Percentiles rank a stretch among this genome's conserved stretches.
These are phyloP conservation scores for Chaetodon auriga DNA, from an alignment of 2,113 vertebrate genomes.

Conservation along the genomic window DNA sequence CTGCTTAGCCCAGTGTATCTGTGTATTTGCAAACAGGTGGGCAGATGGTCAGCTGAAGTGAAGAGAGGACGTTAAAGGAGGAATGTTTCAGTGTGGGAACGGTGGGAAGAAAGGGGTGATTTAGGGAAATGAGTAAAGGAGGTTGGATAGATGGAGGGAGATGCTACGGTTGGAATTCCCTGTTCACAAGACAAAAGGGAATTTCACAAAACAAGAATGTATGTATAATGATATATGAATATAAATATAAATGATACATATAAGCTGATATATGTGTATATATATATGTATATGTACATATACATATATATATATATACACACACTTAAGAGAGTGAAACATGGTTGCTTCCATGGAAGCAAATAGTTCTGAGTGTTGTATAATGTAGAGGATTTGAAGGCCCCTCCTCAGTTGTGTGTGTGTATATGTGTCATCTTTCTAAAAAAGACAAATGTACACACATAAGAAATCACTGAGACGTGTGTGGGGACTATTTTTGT, in stretches of 20 bases:
- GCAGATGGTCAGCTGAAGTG: conserved; percentile 28
- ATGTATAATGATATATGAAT: conserved; percentile 80
- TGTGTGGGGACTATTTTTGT: conserved; percentile 73
- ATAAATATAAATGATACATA: conserved; percentile 77
- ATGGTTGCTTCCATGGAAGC: conserved; percentile 75
- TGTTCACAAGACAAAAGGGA: conserved; percentile 74
- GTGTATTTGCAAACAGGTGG: conserved; percentile 19
- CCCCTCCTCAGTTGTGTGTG: conserved; percentile 51
- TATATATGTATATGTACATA: conserved; percentile 79
- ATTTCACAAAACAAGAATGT: conserved; percentile 80
- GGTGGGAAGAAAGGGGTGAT: conserved; percentile 33
- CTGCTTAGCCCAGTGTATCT: conserved; percentile 30
- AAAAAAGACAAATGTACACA: conserved; percentile 57
- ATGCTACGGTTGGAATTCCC: conserved; percentile 60
- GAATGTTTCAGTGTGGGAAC: conserved; percentile 21
- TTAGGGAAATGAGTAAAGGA: conserved; percentile 33
- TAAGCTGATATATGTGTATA: conserved; percentile 77
- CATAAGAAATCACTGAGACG: conserved; percentile 51
- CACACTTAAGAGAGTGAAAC: conserved; percentile 72
- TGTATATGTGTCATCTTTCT: conserved; percentile 46
- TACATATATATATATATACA: conserved; percentile 69
- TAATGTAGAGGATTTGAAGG: conserved; percentile 77
- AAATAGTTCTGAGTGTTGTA: conserved; percentile 71
- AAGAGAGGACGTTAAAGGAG: conserved; percentile 33
- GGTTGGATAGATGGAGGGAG: conserved; percentile 44